Conservation (phyloP, 2,113 vertebrate genomes). For the Procavia capensis region DNA sequence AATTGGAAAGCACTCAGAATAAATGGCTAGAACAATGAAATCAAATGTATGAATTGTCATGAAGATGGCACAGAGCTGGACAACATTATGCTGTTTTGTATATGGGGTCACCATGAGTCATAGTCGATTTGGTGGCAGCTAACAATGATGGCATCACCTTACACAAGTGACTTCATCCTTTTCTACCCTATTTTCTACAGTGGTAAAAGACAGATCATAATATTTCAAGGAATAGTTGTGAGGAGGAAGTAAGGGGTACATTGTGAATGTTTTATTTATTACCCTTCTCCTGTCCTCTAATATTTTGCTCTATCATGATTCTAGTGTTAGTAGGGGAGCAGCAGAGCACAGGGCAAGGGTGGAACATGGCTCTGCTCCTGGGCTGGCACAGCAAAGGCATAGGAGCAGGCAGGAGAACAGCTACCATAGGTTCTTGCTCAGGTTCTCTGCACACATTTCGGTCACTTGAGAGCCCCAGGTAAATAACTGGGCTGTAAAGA, state of each 20-base stretch:
- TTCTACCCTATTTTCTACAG: neutral
- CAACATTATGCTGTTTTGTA: no score
- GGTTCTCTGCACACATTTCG: neutral
- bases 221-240: neutral
- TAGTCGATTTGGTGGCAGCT: no score
- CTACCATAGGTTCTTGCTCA: neutral
- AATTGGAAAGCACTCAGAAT: no score
- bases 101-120: no score
- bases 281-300: no score
- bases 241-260: neutral
- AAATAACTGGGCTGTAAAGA: neutral
- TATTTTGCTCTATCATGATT: neutral
- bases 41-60: no score
- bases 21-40: no score
- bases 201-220: neutral
- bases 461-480: neutral
- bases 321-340: neutral
- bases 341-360: no score
- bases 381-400: rapidly evolving
- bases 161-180: neutral
- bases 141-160: neutral
- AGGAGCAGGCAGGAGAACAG: neutral
- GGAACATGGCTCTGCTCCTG: no score
- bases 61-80: no score
- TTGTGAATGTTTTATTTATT: rapidly evolving